These are phyloP conservation scores for Cepaea hortensis DNA, from an alignment of 2,888 invertebrate species.

Conservation along the genomic window DNA sequence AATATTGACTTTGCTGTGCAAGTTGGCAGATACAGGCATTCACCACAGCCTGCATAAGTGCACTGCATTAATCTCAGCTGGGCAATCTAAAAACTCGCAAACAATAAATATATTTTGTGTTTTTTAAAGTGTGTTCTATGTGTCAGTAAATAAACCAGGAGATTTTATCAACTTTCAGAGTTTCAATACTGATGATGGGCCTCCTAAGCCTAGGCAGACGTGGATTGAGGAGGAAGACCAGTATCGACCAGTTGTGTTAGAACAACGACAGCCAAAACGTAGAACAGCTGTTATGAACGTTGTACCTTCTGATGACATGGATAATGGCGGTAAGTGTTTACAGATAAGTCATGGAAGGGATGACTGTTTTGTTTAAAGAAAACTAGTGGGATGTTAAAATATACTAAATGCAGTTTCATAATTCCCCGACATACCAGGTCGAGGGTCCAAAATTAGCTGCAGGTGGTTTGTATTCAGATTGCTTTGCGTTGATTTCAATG, in stretches of 20 bases:
- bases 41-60: no score
- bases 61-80: no score
- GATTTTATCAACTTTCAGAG: slow-evolving; percentile 18
- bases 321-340: slow-evolving; percentile 29
- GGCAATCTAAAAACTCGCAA: no score
- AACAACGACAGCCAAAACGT: slow-evolving; percentile 44
- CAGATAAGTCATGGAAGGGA: not conserved
- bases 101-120: not conserved
- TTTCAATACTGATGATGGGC: slow-evolving; percentile 55
- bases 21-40: no score
- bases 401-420: no score
- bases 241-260: slow-evolving; percentile 1
- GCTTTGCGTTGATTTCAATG: no score
- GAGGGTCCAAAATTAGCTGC: no score
- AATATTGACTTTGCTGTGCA: no score
- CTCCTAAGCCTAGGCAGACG: slow-evolving; percentile 64
- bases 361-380: no score
- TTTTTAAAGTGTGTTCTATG: not conserved
- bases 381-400: no score
- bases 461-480: no score
- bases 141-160: slow-evolving; percentile 2
- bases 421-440: no score
- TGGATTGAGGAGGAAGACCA: slow-evolving; percentile 63
- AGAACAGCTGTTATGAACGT: slow-evolving; percentile 41
- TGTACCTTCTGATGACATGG: slow-evolving; percentile 17